Percentiles rank a stretch among this genome's conserved stretches.
phyloP scores from a whole-genome alignment of 2,888 invertebrate species.

The Heliconius ismenius region DNA sequence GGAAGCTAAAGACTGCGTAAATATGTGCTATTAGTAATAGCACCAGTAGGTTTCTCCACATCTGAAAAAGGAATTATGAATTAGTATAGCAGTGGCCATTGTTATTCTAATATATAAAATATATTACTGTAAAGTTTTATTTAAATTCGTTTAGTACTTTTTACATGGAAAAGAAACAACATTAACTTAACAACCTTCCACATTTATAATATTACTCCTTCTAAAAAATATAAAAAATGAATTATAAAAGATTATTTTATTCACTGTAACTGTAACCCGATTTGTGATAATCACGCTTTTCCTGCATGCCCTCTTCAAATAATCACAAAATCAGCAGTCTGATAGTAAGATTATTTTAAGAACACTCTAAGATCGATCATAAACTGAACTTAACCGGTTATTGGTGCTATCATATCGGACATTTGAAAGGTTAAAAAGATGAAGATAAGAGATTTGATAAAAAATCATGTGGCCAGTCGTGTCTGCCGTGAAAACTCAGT shows the following conservation, averaged over 20 bases:
- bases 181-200: too few relatives aligned
- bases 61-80: slow-evolving; percentile 51
- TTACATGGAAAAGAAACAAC: too few relatives aligned
- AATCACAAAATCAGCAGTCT: neutral
- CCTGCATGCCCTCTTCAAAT: neutral
- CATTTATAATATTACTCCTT: too few relatives aligned
- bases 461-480: slow-evolving; percentile 12
- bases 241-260: neutral
- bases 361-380: slow-evolving; percentile 15
- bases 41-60: slow-evolving; percentile 52
- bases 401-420: neutral
- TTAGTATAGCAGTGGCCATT: neutral
- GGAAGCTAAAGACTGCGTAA: slow-evolving; percentile 49
- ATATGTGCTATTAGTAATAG: slow-evolving; percentile 49
- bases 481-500: neutral
- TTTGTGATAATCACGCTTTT: slow-evolving; percentile 2
- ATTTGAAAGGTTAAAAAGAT: slow-evolving; percentile 12
- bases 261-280: neutral
- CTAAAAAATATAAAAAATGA: too few relatives aligned
- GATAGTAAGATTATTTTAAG: neutral
- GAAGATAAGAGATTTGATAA: neutral
- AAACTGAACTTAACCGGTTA: neutral
- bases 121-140: too few relatives aligned
- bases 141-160: too few relatives aligned
- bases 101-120: too few relatives aligned